Base-by-base conservation (phyloP, 2,888 invertebrate genomes). In the Cantharis rustica region DNA sequence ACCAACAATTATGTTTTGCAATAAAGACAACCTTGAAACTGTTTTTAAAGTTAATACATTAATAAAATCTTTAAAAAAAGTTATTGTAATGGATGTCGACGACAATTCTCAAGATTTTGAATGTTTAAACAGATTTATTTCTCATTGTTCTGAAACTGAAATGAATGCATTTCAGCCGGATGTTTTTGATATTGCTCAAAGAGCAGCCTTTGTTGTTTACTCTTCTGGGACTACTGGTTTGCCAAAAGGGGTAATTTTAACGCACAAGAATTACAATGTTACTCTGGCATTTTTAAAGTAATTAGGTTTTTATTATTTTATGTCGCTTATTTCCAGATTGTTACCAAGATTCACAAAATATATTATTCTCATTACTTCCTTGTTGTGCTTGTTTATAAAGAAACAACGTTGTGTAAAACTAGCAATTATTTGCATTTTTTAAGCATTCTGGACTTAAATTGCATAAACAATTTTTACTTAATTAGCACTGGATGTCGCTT, bases 221-320 rank as follows among this genome's bases (percentile, higher is more conserved):
- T 94, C 93, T 27, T 93, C 93, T 75, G 94, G 94, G 68, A 94
- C 94, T 0, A 91, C 91, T 16, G 94, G 94, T 0, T 86, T 93
- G 82, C 92, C 93, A 0, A 93, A 93, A 86, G 93, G 92, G 26
- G 93, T 93, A 0, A 89, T 90, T 86, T 85, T 93, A 68, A 91
- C 92, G 3, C 92, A 93, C 84, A 15, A 70, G 10, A 70, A 64
- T 26, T 62, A 15, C 13, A 47, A 17, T 1, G 5, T n/a, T 20
- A n/a, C 64, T 16, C 10, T 23, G 11, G 86, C 88, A 72, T 93
- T 93, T 71, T 47, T 84, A n/a, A 79, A 71, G n/a, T 26, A 16
- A 11, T 80, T 16, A 13, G 10, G 2, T 7, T 66, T 20, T 13
- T 17, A 66, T 1, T 27, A 31, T 1, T 23, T 23, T 9, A 23